Conservation (phyloP, 2,113 vertebrate genomes). For the Gymnorhina tibicen region DNA sequence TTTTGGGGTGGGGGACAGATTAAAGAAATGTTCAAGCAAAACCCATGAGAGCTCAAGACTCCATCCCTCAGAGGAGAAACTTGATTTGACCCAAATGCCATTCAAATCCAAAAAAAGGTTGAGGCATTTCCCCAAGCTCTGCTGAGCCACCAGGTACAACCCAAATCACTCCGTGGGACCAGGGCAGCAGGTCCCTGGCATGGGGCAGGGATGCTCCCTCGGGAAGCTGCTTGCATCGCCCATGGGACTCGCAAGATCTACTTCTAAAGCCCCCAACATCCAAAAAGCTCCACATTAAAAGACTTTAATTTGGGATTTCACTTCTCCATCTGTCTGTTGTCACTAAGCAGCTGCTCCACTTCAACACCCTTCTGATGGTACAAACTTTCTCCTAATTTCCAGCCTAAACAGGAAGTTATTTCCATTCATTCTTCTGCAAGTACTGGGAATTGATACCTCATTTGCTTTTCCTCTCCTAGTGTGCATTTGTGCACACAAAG, state of each 20-base stretch:
- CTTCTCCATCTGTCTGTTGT: background rate
- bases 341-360: background rate
- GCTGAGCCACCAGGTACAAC: background rate
- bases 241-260: background rate
- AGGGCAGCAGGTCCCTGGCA: background rate
- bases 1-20: too few relatives aligned
- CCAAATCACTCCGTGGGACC: background rate
- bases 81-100: background rate
- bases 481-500: background rate
- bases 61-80: background rate
- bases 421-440: background rate
- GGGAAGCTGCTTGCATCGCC: fast-evolving
- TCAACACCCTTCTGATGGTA: background rate
- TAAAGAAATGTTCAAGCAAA: background rate
- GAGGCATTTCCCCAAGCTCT: background rate
- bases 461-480: background rate
- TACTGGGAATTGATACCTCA: background rate
- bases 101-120: too few relatives aligned
- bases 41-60: background rate
- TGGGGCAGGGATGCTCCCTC: fast-evolving
- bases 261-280: background rate
- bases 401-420: background rate
- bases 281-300: background rate
- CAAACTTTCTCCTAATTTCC: background rate
- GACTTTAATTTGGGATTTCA: background rate